Percentiles rank a stretch among this genome's conserved stretches.
Evolutionary conservation across 2,113 vertebrate genomes (phyloP).

Genomic region (Poecilia latipinna): DNA sequence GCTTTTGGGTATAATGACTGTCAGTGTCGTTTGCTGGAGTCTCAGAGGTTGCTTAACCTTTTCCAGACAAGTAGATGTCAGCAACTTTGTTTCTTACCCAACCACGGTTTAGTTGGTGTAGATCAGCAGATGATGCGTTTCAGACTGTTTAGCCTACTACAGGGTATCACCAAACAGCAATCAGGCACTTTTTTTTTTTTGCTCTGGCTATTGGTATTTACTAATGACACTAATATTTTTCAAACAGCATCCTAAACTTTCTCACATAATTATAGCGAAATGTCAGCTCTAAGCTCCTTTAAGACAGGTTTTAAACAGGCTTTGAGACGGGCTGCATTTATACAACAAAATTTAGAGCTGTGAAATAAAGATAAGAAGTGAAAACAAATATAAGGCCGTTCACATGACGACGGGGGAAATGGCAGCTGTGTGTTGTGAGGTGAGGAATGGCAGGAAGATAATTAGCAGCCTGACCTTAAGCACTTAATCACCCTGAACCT

Average conservation of each 20-base stretch:
- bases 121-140: no score
- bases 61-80: no score
- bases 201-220: no score
- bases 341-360: not conserved
- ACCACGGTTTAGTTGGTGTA: no score
- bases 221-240: not conserved
- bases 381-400: conserved; percentile 63
- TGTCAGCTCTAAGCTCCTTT: not conserved
- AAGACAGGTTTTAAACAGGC: not conserved
- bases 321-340: not conserved
- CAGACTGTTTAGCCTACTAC: no score
- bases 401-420: conserved; percentile 64
- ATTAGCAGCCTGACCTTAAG: conserved; percentile 79
- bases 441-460: conserved; percentile 64
- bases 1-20: no score
- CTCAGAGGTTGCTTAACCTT: no score
- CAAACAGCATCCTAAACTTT: not conserved
- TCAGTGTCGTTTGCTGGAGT: no score
- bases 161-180: no score
- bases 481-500: conserved; percentile 76
- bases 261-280: not conserved
- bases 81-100: no score
- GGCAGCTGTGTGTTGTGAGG: conserved; percentile 64
- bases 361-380: conserved; percentile 27
- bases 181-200: not conserved